Evolutionary conservation across 1,140 invertebrate genomes (phyloP), one percentile per base, ranked within the genome.

Genomic region (Diachasma alloeum): DNA sequence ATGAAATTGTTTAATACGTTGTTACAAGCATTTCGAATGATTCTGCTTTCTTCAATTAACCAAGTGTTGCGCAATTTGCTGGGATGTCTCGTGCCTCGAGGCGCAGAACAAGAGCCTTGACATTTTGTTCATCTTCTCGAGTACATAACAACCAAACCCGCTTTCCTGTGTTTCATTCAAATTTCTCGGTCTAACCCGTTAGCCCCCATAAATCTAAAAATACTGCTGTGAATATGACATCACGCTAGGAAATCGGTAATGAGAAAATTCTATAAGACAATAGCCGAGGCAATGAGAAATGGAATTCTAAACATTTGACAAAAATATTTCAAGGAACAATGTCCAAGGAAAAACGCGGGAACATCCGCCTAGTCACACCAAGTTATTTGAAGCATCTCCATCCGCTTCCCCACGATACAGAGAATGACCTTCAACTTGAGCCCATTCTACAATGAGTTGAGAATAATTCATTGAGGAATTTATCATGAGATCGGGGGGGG

Each of bases 61-160:
- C 17, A 11, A 26, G 4, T 42, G 42, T 72, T 53, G 42, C 24
- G 59, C 59, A 63, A 63, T 63, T 13, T 11, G 24, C 59, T 19
- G 5, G 17, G 24, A 63, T 26, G 69, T 48, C 36, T 39, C 19
- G 69, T 46, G 69, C 69, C 59, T 63, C 24, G 59, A 24, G 59
- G 59, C 59, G 24, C 59, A 5, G 24, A 53, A 53, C 6, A 9
- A 19, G 48, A 72, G 69, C 69, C 69, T 72, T 72, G 69, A 72
- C 69, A 72, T 72, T 72, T 72, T 53, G 10, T 22, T 19, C 36
- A 19, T n/a, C 39, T 72, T 44, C 44, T 22, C 39, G 19, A 46
- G 37, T 24, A 42, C 19, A 24, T 48, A 69, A 39, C 19, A 39
- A 69, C 36, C 24, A 69, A 69, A 39, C 22, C 24, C 44, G 19